Conservation (phyloP, 37 sponge, comb jelly and placozoan genomes). For the Ephydatia muelleri region DNA sequence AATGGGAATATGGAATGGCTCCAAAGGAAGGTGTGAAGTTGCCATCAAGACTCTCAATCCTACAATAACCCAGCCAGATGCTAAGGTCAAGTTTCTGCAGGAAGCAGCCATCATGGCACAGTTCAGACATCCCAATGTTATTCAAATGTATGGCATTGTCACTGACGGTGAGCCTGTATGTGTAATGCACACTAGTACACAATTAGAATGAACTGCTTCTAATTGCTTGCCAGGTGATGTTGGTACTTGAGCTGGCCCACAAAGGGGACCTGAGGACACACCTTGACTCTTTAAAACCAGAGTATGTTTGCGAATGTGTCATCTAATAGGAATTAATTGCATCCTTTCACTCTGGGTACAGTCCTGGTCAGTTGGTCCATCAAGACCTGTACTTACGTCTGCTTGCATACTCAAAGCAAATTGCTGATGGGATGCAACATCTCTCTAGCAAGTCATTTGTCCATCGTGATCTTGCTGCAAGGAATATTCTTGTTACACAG, state of each 20-base stretch:
- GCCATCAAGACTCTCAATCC: neutral
- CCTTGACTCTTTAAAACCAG: neutral
- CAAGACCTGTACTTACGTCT: neutral
- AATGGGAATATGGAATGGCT: neutral
- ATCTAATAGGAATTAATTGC: neutral
- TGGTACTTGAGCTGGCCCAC: neutral
- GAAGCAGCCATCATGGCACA: neutral
- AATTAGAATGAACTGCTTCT: neutral
- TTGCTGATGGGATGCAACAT: neutral
- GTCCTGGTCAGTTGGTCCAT: neutral
- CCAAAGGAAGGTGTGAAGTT: neutral
- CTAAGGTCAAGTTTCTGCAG: neutral
- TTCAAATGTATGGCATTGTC: neutral
- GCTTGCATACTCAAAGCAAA: neutral
- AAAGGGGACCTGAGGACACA: neutral
- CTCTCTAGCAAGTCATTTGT: neutral
- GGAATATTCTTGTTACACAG: neutral
- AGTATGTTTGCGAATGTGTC: neutral
- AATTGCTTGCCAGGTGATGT: neutral
- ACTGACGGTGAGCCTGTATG: neutral
- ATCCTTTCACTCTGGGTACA: too few relatives aligned
- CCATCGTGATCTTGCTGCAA: neutral
- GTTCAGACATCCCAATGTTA: neutral
- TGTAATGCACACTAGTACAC: neutral
- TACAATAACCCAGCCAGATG: neutral